These are phyloP conservation scores for Hippocampus guttulatus DNA, from an alignment of 2,113 vertebrate species.

Conservation along the genomic window DNA sequence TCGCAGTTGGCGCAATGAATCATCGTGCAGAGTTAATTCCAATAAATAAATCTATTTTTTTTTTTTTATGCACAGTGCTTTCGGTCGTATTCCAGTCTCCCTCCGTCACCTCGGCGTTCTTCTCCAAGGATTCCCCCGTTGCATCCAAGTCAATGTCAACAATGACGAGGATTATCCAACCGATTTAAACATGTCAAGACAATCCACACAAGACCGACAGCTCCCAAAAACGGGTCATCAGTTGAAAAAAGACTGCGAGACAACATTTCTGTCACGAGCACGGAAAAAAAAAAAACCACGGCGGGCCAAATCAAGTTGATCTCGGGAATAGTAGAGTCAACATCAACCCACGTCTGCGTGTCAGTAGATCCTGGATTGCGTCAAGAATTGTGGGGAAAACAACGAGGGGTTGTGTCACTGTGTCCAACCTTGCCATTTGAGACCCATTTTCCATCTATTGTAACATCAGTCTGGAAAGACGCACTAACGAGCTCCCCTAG, in stretches of 20 bases:
- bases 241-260: not conserved
- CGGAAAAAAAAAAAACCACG: conserved; percentile 12
- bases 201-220: conserved; percentile 41
- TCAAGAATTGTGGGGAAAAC: conserved; percentile 9
- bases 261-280: conserved; percentile 33
- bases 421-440: conserved; percentile 31
- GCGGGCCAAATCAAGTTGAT: conserved; percentile 27
- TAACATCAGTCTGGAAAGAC: conserved; percentile 44
- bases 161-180: conserved; percentile 35
- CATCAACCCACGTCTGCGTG: not conserved
- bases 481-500: conserved; percentile 73
- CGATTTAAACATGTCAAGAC: conserved; percentile 20
- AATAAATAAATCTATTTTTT: not conserved
- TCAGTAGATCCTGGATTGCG: conserved; percentile 32
- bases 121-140: conserved; percentile 44
- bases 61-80: not conserved
- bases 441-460: conserved; percentile 24
- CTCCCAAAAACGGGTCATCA: conserved; percentile 20
- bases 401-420: conserved; percentile 6
- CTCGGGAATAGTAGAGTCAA: conserved; percentile 7
- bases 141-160: conserved; percentile 35
- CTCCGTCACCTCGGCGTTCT: not conserved
- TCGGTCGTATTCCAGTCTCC: conserved; percentile 18
- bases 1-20: conserved; percentile 95
- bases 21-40: conserved; percentile 72